Conservation (phyloP, 2,113 vertebrate species). For the Sciurus niger region DNA sequence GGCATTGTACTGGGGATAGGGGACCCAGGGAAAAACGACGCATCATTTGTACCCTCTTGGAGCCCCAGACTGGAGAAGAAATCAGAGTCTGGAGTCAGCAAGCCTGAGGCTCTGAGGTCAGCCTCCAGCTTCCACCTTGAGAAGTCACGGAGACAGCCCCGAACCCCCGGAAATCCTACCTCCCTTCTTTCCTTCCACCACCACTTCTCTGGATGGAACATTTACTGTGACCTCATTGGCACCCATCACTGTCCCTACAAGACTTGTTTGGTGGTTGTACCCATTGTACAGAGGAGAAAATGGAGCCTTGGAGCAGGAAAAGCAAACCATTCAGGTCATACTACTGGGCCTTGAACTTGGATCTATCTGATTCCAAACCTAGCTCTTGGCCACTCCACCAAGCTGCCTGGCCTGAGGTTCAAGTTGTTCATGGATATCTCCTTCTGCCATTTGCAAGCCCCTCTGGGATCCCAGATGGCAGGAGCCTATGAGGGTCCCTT, state of each 20-base stretch:
- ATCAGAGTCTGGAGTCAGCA: not conserved
- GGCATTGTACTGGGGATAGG: not conserved
- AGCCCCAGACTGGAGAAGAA: conserved; percentile 16
- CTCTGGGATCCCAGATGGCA: not conserved
- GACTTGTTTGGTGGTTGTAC: not conserved
- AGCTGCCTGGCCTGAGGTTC: conserved; percentile 24
- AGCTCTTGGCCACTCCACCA: conserved; percentile 1
- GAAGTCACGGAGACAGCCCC: not conserved
- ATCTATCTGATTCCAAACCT: conserved; percentile 16
- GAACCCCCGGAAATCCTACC: not conserved
- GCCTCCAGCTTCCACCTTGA: conserved; percentile 41
- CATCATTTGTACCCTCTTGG: not conserved
- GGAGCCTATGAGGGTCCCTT: not conserved
- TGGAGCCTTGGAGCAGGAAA: not conserved
- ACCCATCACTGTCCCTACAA: not conserved
- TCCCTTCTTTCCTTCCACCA: not conserved
- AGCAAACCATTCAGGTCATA: not conserved
- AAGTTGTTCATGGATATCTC: not conserved
- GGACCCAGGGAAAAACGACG: not conserved
- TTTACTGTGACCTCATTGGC: not conserved
- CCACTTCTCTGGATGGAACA: not conserved
- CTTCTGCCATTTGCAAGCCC: not conserved
- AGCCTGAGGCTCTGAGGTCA: not conserved
- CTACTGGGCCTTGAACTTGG: not conserved
- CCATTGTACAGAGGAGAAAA: conserved; percentile 21